A percentile compares a stretch with the other conserved stretches of the same genome.
phyloP scores from a whole-genome alignment of 2,797 vertebrate species.

The Scomberomorus guttatus region DNA sequence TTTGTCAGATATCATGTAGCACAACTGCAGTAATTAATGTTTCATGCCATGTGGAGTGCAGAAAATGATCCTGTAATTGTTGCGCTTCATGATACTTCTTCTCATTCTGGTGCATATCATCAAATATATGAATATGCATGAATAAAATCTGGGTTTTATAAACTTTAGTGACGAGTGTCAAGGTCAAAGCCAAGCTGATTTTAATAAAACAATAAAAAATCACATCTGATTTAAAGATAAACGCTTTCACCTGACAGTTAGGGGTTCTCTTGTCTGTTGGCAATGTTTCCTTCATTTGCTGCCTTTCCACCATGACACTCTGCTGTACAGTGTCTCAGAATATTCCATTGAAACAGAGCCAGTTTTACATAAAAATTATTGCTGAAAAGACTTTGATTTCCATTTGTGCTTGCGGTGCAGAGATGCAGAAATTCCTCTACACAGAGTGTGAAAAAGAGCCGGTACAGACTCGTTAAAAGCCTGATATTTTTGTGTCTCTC shows the following conservation, averaged over 20 bases:
- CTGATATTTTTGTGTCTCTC: conserved; percentile 69
- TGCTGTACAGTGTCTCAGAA: conserved; percentile 43
- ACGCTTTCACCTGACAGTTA: conserved; percentile 26
- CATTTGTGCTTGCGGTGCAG: conserved; percentile 72
- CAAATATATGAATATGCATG: conserved; percentile 5
- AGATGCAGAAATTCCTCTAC: conserved; percentile 73
- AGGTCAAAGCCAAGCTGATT: conserved; percentile 31
- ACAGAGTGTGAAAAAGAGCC: conserved; percentile 34
- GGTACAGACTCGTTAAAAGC: conserved; percentile 56
- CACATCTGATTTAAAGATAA: neutral
- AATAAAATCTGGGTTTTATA: conserved; percentile 20
- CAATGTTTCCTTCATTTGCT: conserved; percentile 34
- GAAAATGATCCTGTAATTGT: conserved; percentile 10
- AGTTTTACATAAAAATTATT: conserved; percentile 65
- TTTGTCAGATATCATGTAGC: conserved; percentile 11
- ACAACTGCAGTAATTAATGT: conserved; percentile 28
- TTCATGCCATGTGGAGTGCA: neutral
- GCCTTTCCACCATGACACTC: conserved; percentile 43
- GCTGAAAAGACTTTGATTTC: conserved; percentile 80
- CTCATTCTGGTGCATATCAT: neutral
- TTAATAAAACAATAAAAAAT: neutral
- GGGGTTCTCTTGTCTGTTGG: conserved; percentile 4
- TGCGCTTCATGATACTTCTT: neutral
- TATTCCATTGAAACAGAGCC: conserved; percentile 70
- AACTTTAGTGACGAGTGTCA: neutral